Percentiles rank a stretch among this genome's conserved stretches.
Evolutionary conservation across 53 echinoderm and acorn worm genomes (phyloP).

Genomic region (Patiria pectinifera): DNA sequence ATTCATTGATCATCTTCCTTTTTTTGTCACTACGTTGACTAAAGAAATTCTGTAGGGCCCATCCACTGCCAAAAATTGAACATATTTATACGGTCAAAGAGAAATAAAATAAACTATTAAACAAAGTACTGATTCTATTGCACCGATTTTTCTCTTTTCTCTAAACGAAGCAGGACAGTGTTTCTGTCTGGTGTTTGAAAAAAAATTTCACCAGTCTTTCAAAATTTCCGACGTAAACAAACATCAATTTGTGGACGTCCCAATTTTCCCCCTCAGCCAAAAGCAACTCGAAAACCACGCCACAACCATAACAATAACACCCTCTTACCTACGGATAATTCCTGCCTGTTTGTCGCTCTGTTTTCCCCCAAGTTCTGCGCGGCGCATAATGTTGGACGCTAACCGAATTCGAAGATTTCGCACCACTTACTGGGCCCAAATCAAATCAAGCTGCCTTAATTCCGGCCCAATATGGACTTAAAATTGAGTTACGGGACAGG

Average conservation of each 20-base stretch:
- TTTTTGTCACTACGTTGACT: no score
- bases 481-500: constrained; percentile 33
- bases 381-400: constrained; percentile 1
- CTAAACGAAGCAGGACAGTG: no score
- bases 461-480: constrained; percentile 1
- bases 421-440: constrained; percentile 17
- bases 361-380: background rate
- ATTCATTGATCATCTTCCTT: no score
- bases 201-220: no score
- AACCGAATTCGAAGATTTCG: constrained; percentile 23
- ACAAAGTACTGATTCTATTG: no score
- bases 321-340: background rate
- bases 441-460: constrained; percentile 32
- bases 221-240: background rate
- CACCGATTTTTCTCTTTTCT: no score
- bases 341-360: constrained; percentile 1
- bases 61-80: no score
- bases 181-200: no score
- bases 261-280: background rate
- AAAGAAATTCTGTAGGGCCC: no score
- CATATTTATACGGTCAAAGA: no score
- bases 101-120: no score
- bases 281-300: background rate
- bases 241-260: background rate
- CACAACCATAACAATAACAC: background rate